phyloP scores from a whole-genome alignment of 1,140 invertebrate species.

The Zophobas morio region DNA sequence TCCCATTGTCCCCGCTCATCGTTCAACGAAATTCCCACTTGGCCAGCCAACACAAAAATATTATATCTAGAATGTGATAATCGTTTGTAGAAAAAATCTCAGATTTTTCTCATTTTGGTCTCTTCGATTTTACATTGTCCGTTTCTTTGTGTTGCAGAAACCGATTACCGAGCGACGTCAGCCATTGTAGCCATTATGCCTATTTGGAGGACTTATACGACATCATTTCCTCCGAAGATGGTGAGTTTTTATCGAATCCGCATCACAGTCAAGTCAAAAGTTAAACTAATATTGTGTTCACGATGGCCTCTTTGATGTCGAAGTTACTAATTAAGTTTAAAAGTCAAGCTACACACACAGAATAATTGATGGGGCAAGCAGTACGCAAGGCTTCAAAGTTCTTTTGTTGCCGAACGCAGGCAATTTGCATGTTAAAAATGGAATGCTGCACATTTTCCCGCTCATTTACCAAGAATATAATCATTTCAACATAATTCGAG shows the following conservation, averaged over 20 bases:
- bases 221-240: constrained; percentile 60
- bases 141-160: constrained; percentile 65
- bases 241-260: constrained; percentile 53
- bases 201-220: constrained; percentile 69
- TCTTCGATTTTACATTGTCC: constrained; percentile 11
- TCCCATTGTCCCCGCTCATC: too few species aligned
- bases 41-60: too few species aligned
- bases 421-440: background rate
- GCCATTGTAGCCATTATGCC: constrained; percentile 66
- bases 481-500: too few species aligned
- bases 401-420: background rate
- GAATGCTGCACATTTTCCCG: background rate
- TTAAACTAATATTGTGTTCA: background rate
- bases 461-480: background rate
- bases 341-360: constrained; percentile 52
- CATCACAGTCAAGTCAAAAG: background rate
- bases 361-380: constrained; percentile 3
- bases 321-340: constrained; percentile 33
- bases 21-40: too few species aligned
- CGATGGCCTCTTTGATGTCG: constrained; percentile 12
- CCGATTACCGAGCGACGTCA: constrained; percentile 65
- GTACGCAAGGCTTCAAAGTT: background rate
- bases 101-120: constrained; percentile 6
- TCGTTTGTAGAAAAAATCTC: too few species aligned
- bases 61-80: too few species aligned